Evolutionary conservation across 92 coral and sea anemone genomes (phyloP), one percentile per base, ranked within the genome.

Genomic region (Epizoanthus scotinus): DNA sequence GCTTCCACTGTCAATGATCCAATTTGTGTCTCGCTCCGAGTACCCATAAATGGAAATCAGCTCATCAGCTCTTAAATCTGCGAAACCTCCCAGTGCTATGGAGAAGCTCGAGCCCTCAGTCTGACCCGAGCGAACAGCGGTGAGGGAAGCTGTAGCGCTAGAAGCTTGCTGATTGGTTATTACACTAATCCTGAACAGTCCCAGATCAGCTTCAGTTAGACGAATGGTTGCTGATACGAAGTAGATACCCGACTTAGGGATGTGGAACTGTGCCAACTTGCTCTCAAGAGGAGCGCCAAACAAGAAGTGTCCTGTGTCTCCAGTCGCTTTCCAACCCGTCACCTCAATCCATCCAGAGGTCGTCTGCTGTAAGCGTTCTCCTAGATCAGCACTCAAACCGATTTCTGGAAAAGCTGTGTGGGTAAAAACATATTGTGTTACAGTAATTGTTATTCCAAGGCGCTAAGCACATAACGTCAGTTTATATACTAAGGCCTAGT

Each of bases 371-470:
- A 84, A 73, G 50, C 74, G 71, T 44, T 77, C 84, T 10, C 70
- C 21, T 8, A 88, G 82, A 54, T 64, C 82, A n/a, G 87, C 66
- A 53, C 91, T 88, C 69, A 85, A 61, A 22, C 91, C 91, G 29
- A 88, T 84, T 31, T 88, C 91, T 18, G 91, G 91, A 64, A 88
- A 88, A 17, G 85, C 91, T 88, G 78, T 40, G n/a, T n/a, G 65
- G 24, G 7, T 4, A 52, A 14, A 52, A 53, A 50, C 13, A 49
- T 10, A 70, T 6, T 0, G 8, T 44, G 22, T 22, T 38, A 42
- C 6, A 22, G 25, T 63, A 20, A 15, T 63, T 38, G 44, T 38
- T 38, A 44, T 44, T 0, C 52, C 1, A 9, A 5, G 52, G 52
- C 1, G 0, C 52, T 8, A 44, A 47, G 52, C 10, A 13, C 52